Evolutionary conservation across 2,888 invertebrate genomes (phyloP).

Genomic region (Thereva nobilitata): DNA sequence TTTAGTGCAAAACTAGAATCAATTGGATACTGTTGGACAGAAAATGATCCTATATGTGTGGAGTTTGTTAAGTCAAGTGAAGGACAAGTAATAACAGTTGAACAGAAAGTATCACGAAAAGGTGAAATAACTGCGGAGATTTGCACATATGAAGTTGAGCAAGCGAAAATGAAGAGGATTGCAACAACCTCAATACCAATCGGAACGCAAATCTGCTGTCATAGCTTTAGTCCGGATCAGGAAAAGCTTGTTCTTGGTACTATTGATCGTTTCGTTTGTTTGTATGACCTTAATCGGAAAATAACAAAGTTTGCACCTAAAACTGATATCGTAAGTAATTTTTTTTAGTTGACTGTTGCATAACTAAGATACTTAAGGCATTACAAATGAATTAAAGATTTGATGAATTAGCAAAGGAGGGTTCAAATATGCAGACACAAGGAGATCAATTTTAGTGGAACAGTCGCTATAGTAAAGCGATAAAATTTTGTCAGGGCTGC

Average conservation of each 20-base stretch:
- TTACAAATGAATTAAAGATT: constrained; percentile 1
- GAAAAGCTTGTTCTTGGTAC: constrained; percentile 79
- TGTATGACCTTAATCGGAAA: constrained; percentile 76
- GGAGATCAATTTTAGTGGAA: no score
- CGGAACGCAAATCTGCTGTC: constrained; percentile 71
- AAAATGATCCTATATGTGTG: constrained; percentile 84
- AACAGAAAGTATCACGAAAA: constrained; percentile 77
- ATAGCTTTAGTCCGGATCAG: constrained; percentile 71
- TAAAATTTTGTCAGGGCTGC: no score
- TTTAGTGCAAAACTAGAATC: constrained; percentile 72
- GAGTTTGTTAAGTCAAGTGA: constrained; percentile 73
- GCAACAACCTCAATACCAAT: constrained; percentile 70
- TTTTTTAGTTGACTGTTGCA: neutral
- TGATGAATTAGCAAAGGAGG: no score
- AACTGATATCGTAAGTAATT: constrained; percentile 73
- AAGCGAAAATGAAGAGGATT: constrained; percentile 65
- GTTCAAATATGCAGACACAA: no score
- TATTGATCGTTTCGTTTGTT: constrained; percentile 80
- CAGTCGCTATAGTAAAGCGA: no score
- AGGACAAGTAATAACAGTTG: constrained; percentile 75
- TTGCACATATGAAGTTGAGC: constrained; percentile 64
- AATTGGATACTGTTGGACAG: constrained; percentile 80
- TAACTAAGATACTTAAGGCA: neutral
- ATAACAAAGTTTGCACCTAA: constrained; percentile 72
- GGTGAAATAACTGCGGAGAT: constrained; percentile 74